These are phyloP conservation scores for Dryobotodes eremita DNA, from an alignment of 2,888 invertebrate species.

Conservation along the genomic window DNA sequence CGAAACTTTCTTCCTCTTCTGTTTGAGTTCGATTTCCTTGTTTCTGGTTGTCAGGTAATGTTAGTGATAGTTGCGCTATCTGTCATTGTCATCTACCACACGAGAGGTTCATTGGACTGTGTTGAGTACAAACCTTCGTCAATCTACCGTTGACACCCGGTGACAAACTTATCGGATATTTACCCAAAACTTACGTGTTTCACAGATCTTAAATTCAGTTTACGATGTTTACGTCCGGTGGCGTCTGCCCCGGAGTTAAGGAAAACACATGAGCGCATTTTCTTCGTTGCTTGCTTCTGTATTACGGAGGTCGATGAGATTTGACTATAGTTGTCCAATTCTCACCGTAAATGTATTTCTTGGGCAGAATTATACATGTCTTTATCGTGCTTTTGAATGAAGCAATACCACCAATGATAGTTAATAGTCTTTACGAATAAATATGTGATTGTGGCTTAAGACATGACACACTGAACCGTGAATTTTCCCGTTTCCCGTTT, in stretches of 20 bases:
- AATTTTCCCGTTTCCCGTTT: slow-evolving; percentile 14
- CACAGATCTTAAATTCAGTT: slow-evolving; percentile 46
- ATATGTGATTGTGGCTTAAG: no score
- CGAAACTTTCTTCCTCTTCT: neutral
- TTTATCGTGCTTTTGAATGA: neutral
- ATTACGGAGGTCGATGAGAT: neutral
- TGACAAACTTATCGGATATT: slow-evolving; percentile 59
- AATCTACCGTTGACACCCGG: slow-evolving; percentile 54
- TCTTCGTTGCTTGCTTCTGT: slow-evolving; percentile 14
- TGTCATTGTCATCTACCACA: slow-evolving; percentile 44
- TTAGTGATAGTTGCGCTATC: slow-evolving; percentile 44
- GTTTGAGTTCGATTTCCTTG: slow-evolving; percentile 35
- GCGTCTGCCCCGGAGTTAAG: neutral
- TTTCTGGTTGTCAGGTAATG: slow-evolving; percentile 25
- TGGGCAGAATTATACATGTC: neutral
- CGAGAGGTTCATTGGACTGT: slow-evolving; percentile 41
- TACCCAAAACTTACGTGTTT: slow-evolving; percentile 52
- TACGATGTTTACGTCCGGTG: slow-evolving; percentile 30
- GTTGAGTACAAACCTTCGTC: slow-evolving; percentile 62
- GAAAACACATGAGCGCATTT: slow-evolving; percentile 30
- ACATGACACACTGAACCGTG: neutral
- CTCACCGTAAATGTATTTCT: neutral
- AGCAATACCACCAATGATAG: no score
- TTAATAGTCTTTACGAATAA: no score
- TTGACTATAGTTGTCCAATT: slow-evolving; percentile 16